Base-by-base conservation (phyloP, 2,888 invertebrate genomes). In the Gari tellinella region DNA sequence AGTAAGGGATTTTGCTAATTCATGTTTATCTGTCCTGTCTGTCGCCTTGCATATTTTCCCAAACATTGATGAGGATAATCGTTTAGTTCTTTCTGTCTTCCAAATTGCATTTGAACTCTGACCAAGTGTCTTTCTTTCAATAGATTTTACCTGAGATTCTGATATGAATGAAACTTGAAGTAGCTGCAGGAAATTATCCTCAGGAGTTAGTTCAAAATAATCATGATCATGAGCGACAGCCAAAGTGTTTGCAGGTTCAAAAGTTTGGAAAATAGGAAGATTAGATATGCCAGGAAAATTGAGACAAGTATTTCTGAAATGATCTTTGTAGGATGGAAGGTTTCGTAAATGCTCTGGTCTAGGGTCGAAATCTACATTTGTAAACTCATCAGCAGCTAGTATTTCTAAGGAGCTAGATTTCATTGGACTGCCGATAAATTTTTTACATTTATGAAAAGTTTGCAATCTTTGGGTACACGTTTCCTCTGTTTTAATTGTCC, bases 211-310 rank as follows among this genome's bases (percentile, higher is more conserved):
- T 38, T 63, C 8, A 10, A 69, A 41, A 49, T 80, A 83, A 49
- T 78, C 70, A 68, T 80, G 75, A 19, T 80, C 81, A 40, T 53
- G 15, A 12, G 62, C 68, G 46, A 78, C 41, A 5, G 75, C 80
- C 26, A 26, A 51, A 3, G 41, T 41, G 52, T 81, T 81, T 26
- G 81, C 75, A 38, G 76, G 77, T 26, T 56, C 14, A 57, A 69
- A 72, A 10, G 52, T 40, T 23, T 80, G 83, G 46, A 70, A 69
- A 12, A 82, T 64, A 21, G 72, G 78, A 37, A 74, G 66, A 17
- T 62, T 45, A 21, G 67, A 67, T 40, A 70, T 61, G 14, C 66
- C 68, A 40, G 26, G 51, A 58, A 67, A 61, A 64, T 77, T 79
- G 12, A 82, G 45, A 41, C 73, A 74, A 1, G 57, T 58, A 57